Evolutionary conservation across 2,888 invertebrate species (phyloP), one percentile per base, ranked within the genome.

Genomic region (Papilio gigon): DNA sequence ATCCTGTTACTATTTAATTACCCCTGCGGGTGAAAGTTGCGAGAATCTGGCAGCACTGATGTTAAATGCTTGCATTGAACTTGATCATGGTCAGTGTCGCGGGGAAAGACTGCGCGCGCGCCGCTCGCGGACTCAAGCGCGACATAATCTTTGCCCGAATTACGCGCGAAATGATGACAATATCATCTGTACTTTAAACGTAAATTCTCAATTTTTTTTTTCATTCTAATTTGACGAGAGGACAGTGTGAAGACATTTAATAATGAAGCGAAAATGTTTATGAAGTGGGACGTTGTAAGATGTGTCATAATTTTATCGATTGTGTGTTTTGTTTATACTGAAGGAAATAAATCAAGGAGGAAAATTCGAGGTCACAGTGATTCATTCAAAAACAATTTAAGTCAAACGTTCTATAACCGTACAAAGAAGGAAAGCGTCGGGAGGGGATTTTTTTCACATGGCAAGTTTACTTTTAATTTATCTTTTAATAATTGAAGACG

Each of bases 91-190:
- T 71, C 84, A 83, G 83, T 83, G 74, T 70, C 75, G 73, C 70
- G 69, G 73, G 70, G 77, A 79, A 42, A 76, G 79, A 77, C 73
- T 78, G 85, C 84, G 86, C 88, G 82, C 78, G 87, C 85, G 86
- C 82, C 72, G 77, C 77, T 78, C 73, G 70, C 74, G 12, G 56
- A 30, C 72, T 84, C 80, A 87, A 79, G 80, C 74, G 78, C 70
- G 73, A 76, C 25, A n/a, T 47, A 17, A 63, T 47, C 47, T 59
- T 25, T 67, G 56, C 20, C 71, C 66, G 78, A 79, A 76, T 76
- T 72, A 76, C 85, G 87, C 89, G 89, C 80, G 82, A 88, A 86
- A 81, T 11, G 12, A 64, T 44, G 70, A 65, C 17, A 42, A 42
- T 44, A 53, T 66, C 20, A 47, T 20, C 17, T 17, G 11, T 47